Evolutionary conservation across 2,113 vertebrate genomes (phyloP).

Genomic region (Microtus richardsoni): DNA sequence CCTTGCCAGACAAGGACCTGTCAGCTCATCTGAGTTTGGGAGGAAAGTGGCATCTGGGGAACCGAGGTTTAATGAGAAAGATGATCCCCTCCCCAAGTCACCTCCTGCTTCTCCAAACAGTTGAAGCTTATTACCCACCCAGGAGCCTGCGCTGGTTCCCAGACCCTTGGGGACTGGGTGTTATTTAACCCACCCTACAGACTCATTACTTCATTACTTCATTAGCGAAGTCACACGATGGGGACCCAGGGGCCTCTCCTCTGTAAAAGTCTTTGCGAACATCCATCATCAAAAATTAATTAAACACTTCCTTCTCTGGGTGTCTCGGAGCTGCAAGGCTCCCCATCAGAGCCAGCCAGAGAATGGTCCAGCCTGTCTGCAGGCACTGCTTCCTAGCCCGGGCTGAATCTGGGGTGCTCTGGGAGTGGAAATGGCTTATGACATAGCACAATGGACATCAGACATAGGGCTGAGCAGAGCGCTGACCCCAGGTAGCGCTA

Average conservation of each 20-base stretch:
- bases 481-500: background rate
- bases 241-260: background rate
- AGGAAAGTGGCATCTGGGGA: background rate
- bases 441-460: background rate
- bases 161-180: background rate
- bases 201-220: slow-evolving; percentile 32
- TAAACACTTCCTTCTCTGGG: slow-evolving; percentile 75
- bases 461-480: background rate
- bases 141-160: background rate
- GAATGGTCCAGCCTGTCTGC: slow-evolving; percentile 72
- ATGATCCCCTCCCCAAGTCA: too few relatives aligned
- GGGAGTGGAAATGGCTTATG: slow-evolving; percentile 16
- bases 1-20: too few relatives aligned
- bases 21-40: background rate
- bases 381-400: slow-evolving; percentile 48
- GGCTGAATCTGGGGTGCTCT: background rate
- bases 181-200: slow-evolving; percentile 5
- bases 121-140: background rate
- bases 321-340: slow-evolving; percentile 57
- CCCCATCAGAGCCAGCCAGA: slow-evolving; percentile 44
- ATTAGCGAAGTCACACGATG: background rate
- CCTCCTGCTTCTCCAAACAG: too few relatives aligned
- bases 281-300: slow-evolving; percentile 76
- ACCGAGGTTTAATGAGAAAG: background rate
- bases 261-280: background rate